Percentiles rank a stretch among this genome's conserved stretches.
Conservation (phyloP, 2,888 invertebrate species). For the Pantelozetes paolii region DNA sequence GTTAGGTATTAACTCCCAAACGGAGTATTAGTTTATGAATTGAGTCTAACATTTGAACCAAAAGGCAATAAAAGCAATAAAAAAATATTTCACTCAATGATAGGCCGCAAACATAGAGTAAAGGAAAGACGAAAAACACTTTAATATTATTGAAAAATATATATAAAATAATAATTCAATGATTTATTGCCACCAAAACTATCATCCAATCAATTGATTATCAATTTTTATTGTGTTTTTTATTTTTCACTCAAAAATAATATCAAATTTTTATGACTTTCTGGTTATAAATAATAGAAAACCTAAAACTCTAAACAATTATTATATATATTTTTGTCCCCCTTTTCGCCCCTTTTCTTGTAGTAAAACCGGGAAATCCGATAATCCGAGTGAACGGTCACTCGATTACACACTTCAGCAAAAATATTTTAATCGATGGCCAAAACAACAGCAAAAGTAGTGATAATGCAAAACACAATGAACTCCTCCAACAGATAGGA, state of each 20-base stretch:
- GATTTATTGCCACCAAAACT: not conserved
- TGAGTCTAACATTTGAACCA: not conserved
- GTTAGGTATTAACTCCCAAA: slow-evolving; percentile 21
- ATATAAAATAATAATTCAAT: not conserved
- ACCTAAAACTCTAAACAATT: not conserved
- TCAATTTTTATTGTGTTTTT: slow-evolving; percentile 26
- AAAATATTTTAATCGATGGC: not conserved
- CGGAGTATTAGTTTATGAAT: slow-evolving; percentile 4
- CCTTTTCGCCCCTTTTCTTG: not conserved
- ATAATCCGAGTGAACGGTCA: slow-evolving; percentile 42
- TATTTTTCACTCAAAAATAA: too few species aligned
- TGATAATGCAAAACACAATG: slow-evolving; percentile 17
- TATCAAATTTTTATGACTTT: not conserved
- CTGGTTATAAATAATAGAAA: not conserved
- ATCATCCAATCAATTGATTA: not conserved
- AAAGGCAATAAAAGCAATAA: slow-evolving; percentile 26
- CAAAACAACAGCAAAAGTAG: not conserved
- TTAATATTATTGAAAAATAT: not conserved
- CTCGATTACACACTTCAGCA: slow-evolving; percentile 45
- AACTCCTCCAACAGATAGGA: slow-evolving; percentile 55
- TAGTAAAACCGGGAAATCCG: slow-evolving; percentile 43
- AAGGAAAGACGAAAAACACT: too few species aligned
- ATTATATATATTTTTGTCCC: not conserved
- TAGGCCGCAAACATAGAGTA: not conserved
- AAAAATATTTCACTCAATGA: slow-evolving; percentile 18